Evolutionary conservation across 2,888 invertebrate genomes (phyloP).

Genomic region (Drosophila tanythrix): DNA sequence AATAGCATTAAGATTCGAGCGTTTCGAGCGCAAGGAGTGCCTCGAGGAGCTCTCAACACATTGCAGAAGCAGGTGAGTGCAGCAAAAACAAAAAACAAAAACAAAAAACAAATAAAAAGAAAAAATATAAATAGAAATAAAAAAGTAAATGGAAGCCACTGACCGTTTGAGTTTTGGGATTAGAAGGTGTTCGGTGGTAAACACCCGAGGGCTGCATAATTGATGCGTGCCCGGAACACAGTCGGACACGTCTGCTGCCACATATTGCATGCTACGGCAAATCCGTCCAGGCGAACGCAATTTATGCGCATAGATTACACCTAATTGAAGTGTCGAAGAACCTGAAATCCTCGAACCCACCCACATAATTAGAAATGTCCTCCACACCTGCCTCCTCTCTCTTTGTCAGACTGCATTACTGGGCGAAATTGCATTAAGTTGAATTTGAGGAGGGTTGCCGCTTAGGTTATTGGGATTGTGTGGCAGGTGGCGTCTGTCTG

Average conservation of each 20-base stretch:
- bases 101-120: neutral
- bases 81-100: neutral
- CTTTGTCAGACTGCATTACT: slow-evolving; percentile 33
- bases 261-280: slow-evolving; percentile 64
- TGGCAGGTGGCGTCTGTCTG: slow-evolving; percentile 56
- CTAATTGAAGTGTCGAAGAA: slow-evolving; percentile 65
- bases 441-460: slow-evolving; percentile 9
- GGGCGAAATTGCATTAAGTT: slow-evolving; percentile 63
- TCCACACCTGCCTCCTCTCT: neutral
- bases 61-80: slow-evolving; percentile 89
- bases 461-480: slow-evolving; percentile 5
- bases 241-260: slow-evolving; percentile 37
- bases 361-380: slow-evolving; percentile 61
- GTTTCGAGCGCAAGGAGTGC: slow-evolving; percentile 90
- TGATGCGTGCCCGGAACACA: slow-evolving; percentile 36
- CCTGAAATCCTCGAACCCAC: slow-evolving; percentile 24
- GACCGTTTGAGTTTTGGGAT: neutral
- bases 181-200: neutral
- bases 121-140: neutral
- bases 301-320: slow-evolving; percentile 77
- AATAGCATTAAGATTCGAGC: slow-evolving; percentile 95
- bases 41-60: slow-evolving; percentile 87
- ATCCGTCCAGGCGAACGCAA: slow-evolving; percentile 45
- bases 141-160: slow-evolving; percentile 22
- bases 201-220: slow-evolving; percentile 28